Evolutionary conservation across 2,113 vertebrate genomes (phyloP), one percentile per base, ranked within the genome.

Genomic region (Polypterus bichir): DNA sequence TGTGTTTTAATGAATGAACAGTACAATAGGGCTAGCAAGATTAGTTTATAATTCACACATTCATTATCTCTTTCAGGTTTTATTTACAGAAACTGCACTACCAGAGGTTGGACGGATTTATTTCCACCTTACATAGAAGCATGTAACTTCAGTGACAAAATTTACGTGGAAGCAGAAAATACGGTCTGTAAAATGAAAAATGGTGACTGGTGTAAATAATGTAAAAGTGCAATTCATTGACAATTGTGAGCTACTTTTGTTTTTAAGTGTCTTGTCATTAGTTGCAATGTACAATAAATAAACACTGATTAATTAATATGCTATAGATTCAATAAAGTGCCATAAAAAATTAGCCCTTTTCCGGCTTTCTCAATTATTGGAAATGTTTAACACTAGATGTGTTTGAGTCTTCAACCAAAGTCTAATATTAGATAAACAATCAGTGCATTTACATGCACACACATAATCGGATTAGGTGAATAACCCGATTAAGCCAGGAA

Each of bases 81-180:
- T 61, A 76, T 87, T 54, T 84, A 75, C 71, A 83, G 85, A 67
- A 86, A 81, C 77, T 87, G 85, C 46, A 82, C 79, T 0, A 64
- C 4, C 2, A 66, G 68, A 0, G 83, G 85, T 44, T 87, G 85
- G 85, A 81, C 75, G 9, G 79, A 81, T n/a, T 73, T 77, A 49
- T 81, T 71, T 49, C 83, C 82, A 3, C 51, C 79, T 11, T 86
- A 84, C 3, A 71, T 78, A 6, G 76, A 80, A 45, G 82, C 81
- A 63, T 87, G 85, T 48, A 46, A 60, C 2, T 78, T 86, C 65
- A 77, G 64, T 46, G 73, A 81, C 3, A 78, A 78, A 64, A 61
- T 10, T 8, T 7, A 52, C 51, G 4, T 62, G 1, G 79, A 80
- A 61, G 68, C 79, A 2, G 81, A 79, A 54, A 52, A 52, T 52